A percentile compares a stretch with the other conserved stretches of the same genome.
phyloP scores from a whole-genome alignment of 2,113 vertebrate species.

The Strix uralensis region DNA sequence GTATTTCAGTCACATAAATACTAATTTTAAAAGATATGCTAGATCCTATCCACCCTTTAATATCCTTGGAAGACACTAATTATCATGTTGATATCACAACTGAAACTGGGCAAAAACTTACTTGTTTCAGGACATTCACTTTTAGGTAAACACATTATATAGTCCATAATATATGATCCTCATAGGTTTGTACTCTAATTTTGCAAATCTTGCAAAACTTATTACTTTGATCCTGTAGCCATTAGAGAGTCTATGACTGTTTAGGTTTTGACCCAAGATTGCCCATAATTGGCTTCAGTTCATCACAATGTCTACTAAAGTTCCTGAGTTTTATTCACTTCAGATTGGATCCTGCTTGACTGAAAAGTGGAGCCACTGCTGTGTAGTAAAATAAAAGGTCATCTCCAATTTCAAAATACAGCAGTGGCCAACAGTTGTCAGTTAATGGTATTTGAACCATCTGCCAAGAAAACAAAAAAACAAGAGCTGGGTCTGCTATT shows the following conservation, averaged over 20 bases:
- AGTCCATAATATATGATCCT: background rate
- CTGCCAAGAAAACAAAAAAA: background rate
- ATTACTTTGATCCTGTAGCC: background rate
- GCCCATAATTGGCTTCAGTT: background rate
- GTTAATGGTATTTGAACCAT: background rate
- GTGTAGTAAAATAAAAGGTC: background rate
- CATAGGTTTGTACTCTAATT: background rate
- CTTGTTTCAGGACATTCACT: background rate
- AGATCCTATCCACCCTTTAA: background rate
- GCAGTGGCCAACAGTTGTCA: background rate
- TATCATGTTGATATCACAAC: background rate
- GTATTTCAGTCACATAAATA: background rate
- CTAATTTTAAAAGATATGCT: background rate
- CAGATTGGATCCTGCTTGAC: background rate
- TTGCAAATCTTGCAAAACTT: background rate
- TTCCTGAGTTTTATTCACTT: background rate
- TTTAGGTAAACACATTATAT: background rate
- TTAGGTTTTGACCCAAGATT: background rate
- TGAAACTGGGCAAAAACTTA: background rate
- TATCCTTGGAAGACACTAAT: background rate
- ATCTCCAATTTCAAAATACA: background rate
- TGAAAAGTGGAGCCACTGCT: background rate
- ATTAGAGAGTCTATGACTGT: background rate
- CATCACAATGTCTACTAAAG: background rate
- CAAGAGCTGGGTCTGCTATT: background rate